Base-by-base conservation (phyloP, 64 coral and sea anemone species). In the Stichodactyla mertensii region DNA sequence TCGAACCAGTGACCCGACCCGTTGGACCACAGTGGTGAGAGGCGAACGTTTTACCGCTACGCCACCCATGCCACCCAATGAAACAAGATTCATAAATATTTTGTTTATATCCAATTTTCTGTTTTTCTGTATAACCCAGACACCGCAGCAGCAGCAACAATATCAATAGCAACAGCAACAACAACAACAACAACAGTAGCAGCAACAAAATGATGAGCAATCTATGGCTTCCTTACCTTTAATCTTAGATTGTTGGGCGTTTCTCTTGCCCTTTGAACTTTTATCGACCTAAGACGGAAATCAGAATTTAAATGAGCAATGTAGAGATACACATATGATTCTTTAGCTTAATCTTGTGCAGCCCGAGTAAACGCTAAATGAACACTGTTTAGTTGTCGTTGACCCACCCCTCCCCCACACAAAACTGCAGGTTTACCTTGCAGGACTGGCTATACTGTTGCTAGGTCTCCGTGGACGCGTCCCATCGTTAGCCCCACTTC, bases 201-300 rank as follows among this genome's bases (percentile, higher is more conserved):
- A 2, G 36, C 36, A 45, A 4, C 36, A 45, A 45, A 45, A 45
- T 45, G 3, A 45, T 45, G 36, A 45, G 1, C 1, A 45, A 36
- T 45, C 36, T 45, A 1, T 11, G 14, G 56, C 8, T 15, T 16
- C 54, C 26, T 66, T 92, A 95, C 93, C 87, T 96, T 96, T 16
- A 96, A 52, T 62, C 94, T 88, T 88, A 96, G 79, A 45, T 80
- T 96, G 67, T 96, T 96, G 6, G 94, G 92, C 31, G 91, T 85
- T 57, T 90, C 94, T 58, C 94, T 82, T 36, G 79, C 91, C 69
- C 94, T 83, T 19, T 96, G 94, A 24, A 90, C 88, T 67, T 96
- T 96, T 8, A 91, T 96, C 16, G 91, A 89, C 74, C 94, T 96
- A 79, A 20, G 55, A 89, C 82, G 26, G 27, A 31, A 31, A 4